phyloP scores from a whole-genome alignment of 1,140 invertebrate species.

The Caenorhabditis tropicalis region DNA sequence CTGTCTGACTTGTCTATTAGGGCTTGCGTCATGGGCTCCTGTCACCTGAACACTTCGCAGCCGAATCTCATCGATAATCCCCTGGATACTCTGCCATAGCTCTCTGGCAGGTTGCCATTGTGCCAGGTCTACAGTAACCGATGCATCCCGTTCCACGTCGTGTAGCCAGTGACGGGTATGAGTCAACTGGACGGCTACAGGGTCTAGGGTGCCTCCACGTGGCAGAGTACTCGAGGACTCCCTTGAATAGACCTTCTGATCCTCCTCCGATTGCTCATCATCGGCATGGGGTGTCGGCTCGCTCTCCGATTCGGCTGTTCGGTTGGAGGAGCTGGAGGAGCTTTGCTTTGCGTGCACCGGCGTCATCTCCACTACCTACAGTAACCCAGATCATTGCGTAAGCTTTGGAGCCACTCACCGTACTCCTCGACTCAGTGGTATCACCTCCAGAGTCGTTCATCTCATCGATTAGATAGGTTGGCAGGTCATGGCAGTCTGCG shows the following conservation, averaged over 20 bases:
- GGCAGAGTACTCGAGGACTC: neutral
- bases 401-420: neutral
- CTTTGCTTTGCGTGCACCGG: slow-evolving; percentile 3
- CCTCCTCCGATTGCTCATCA: slow-evolving; percentile 34
- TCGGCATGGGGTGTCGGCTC: neutral
- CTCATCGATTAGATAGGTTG: neutral
- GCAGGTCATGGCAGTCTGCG: slow-evolving; percentile 14
- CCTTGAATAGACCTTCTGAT: slow-evolving; percentile 32
- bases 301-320: neutral
- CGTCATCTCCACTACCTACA: neutral
- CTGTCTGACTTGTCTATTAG: slow-evolving; percentile 30
- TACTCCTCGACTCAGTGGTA: slow-evolving; percentile 26
- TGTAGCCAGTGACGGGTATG: slow-evolving; percentile 63
- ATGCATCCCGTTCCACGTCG: slow-evolving; percentile 65
- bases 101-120: slow-evolving; percentile 11
- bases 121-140: slow-evolving; percentile 64
- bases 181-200: slow-evolving; percentile 57
- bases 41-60: slow-evolving; percentile 26
- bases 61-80: slow-evolving; percentile 26
- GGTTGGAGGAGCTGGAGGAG: slow-evolving; percentile 19
- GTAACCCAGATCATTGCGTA: neutral
- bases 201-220: slow-evolving; percentile 48
- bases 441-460: slow-evolving; percentile 27
- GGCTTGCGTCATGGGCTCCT: slow-evolving; percentile 1
- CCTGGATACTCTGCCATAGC: slow-evolving; percentile 20